Percentiles rank a stretch among this genome's conserved stretches.
These are phyloP conservation scores for Siniperca obscura DNA, from an alignment of 2,797 vertebrate genomes.

Conservation along the genomic window DNA sequence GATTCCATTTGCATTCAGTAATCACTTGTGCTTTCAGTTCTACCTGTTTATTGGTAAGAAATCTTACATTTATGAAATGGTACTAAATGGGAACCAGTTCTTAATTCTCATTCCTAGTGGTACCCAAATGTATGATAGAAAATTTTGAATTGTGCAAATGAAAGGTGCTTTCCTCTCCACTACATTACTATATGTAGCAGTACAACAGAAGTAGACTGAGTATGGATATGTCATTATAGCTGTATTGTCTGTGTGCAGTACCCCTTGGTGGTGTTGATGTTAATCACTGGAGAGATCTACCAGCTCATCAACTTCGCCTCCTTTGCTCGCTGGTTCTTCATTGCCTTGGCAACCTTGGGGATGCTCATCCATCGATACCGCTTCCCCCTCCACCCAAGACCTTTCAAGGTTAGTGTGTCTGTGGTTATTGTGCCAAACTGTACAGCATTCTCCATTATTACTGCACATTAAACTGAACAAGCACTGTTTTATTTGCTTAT, in stretches of 20 bases:
- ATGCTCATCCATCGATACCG: constrained; percentile 96
- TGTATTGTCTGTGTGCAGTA: constrained; percentile 81
- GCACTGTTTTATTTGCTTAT: not conserved
- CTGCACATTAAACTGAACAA: not conserved
- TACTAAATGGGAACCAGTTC: not conserved
- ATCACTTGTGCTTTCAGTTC: not conserved
- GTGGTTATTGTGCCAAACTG: not conserved
- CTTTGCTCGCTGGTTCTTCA: constrained; percentile 97
- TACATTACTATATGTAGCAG: not conserved
- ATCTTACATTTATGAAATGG: not conserved
- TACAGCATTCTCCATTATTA: accelerated
- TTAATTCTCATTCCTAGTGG: not conserved
- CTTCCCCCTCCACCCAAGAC: constrained; percentile 91
- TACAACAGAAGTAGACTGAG: not conserved
- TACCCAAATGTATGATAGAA: not conserved
- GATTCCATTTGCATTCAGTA: not conserved
- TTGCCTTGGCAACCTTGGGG: constrained; percentile 92
- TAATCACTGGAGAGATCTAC: constrained; percentile 91
- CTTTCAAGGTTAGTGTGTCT: constrained; percentile 90
- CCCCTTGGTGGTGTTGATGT: constrained; percentile 91
- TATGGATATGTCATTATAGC: not conserved
- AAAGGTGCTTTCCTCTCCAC: not conserved
- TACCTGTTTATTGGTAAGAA: not conserved
- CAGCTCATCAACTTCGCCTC: constrained; percentile 96
- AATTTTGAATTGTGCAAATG: not conserved